A percentile compares a stretch with the other conserved stretches of the same genome.
These are phyloP conservation scores for Drosophila aldrichi DNA, from an alignment of 2,888 invertebrate species.

Conservation along the genomic window DNA sequence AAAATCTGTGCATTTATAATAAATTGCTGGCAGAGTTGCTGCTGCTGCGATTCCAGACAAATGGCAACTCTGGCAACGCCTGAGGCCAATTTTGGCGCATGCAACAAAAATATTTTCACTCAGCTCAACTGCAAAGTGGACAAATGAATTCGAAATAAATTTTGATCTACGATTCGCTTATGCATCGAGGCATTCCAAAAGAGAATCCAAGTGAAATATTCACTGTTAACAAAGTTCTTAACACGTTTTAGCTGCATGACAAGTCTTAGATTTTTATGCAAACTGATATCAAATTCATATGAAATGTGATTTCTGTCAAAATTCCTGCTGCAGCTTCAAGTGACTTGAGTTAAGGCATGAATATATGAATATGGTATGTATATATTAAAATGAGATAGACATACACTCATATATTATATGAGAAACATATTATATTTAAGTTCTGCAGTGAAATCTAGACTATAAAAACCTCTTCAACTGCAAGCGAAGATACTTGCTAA, in stretches of 20 bases:
- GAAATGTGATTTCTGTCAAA: background rate
- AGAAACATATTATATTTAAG: too few species aligned
- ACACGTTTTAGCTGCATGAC: background rate
- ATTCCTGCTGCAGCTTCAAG: background rate
- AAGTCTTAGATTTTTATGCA: background rate
- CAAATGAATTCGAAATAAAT: conserved; percentile 9
- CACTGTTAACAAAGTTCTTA: background rate
- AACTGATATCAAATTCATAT: background rate
- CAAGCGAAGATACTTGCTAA: background rate
- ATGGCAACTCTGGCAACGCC: conserved; percentile 12
- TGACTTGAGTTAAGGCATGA: background rate
- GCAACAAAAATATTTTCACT: conserved; percentile 27
- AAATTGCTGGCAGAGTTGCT: conserved; percentile 34
- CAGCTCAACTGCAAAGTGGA: background rate
- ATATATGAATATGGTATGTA: background rate
- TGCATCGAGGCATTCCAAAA: background rate
- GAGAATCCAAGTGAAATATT: background rate
- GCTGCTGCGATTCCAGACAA: conserved; percentile 16
- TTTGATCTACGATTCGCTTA: background rate
- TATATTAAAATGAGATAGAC: too few species aligned
- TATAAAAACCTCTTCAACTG: background rate
- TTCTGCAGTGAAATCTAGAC: too few species aligned
- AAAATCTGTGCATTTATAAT: conserved; percentile 27
- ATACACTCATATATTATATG: too few species aligned
- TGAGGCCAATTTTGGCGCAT: conserved; percentile 4